phyloP scores from a whole-genome alignment of 2,888 invertebrate genomes.

The Camptogramma bilineatum region DNA sequence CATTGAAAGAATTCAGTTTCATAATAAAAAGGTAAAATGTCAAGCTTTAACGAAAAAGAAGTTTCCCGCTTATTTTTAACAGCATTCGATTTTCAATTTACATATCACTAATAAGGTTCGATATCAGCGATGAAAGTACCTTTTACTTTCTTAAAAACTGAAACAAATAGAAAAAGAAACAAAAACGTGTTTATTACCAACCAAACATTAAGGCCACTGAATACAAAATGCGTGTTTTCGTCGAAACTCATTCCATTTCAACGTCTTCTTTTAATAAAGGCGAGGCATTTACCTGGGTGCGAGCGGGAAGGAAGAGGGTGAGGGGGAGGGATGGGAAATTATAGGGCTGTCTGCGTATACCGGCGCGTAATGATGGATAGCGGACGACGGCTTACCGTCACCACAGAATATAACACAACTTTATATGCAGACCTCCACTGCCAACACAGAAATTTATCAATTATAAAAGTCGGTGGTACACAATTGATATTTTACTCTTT shows the following conservation, averaged over 20 bases:
- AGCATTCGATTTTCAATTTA: slow-evolving; percentile 19
- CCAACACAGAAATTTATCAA: no score
- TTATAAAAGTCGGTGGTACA: no score
- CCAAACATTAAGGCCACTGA: slow-evolving; percentile 52
- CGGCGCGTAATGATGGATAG: slow-evolving; percentile 78
- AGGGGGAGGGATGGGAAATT: slow-evolving; percentile 67
- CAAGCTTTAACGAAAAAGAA: background rate
- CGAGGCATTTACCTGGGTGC: slow-evolving; percentile 51
- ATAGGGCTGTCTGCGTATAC: slow-evolving; percentile 75
- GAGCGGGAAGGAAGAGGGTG: slow-evolving; percentile 50
- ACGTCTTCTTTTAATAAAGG: slow-evolving; percentile 75
- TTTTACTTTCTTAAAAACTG: slow-evolving; percentile 23
- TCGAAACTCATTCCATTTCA: slow-evolving; percentile 68
- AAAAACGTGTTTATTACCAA: slow-evolving; percentile 43
- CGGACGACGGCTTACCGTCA: slow-evolving; percentile 53
- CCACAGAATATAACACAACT: slow-evolving; percentile 46
- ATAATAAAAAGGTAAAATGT: background rate
- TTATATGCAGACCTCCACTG: slow-evolving; percentile 8
- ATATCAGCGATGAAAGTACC: slow-evolving; percentile 20
- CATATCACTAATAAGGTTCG: slow-evolving; percentile 16
- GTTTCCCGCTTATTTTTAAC: slow-evolving; percentile 4
- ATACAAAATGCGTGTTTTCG: slow-evolving; percentile 64
- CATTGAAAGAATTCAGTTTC: background rate
- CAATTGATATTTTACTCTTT: no score
- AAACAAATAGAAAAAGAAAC: slow-evolving; percentile 28